These are phyloP conservation scores for Limulus polyphemus DNA, from an alignment of 2,888 invertebrate species.

Conservation along the genomic window DNA sequence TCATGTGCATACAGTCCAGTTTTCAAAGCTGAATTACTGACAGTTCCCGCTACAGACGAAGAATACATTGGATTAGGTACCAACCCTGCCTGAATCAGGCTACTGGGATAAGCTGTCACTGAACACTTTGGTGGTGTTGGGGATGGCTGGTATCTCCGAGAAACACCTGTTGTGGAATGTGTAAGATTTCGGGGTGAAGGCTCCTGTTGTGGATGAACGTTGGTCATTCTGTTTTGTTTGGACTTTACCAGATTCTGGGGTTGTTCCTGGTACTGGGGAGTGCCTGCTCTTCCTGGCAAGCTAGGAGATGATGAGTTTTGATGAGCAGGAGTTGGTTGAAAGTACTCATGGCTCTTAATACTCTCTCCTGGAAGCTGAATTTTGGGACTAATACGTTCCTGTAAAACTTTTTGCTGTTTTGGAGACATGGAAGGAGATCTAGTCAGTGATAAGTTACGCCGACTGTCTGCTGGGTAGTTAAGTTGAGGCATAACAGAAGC, in stretches of 20 bases:
- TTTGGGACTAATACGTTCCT: too few species aligned
- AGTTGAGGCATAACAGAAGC: too few species aligned
- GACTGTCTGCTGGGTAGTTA: neutral
- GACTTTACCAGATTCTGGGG: conserved; percentile 25
- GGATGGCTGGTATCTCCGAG: too few species aligned
- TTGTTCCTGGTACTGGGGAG: conserved; percentile 18
- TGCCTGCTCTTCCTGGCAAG: conserved; percentile 6
- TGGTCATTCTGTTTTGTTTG: neutral
- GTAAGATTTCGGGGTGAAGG: conserved; percentile 1
- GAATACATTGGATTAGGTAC: conserved; percentile 38
- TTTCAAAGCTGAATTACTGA: too few species aligned
- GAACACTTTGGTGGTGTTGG: too few species aligned
- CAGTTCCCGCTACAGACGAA: too few species aligned
- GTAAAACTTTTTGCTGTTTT: conserved; percentile 12
- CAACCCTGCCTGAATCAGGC: conserved; percentile 37
- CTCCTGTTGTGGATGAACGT: neutral
- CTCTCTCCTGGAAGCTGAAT: conserved; percentile 8
- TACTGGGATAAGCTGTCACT: conserved; percentile 27
- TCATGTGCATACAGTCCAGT: too few species aligned
- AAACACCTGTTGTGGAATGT: too few species aligned
- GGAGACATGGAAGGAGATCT: conserved; percentile 14
- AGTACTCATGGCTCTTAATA: conserved; percentile 24
- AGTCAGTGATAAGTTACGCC: neutral
- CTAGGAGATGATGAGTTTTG: conserved; percentile 21
- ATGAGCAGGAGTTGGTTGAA: conserved; percentile 23